Percentiles rank a stretch among this genome's conserved stretches.
Evolutionary conservation across 2,113 vertebrate genomes (phyloP).

Genomic region (Gobiocypris rarus): DNA sequence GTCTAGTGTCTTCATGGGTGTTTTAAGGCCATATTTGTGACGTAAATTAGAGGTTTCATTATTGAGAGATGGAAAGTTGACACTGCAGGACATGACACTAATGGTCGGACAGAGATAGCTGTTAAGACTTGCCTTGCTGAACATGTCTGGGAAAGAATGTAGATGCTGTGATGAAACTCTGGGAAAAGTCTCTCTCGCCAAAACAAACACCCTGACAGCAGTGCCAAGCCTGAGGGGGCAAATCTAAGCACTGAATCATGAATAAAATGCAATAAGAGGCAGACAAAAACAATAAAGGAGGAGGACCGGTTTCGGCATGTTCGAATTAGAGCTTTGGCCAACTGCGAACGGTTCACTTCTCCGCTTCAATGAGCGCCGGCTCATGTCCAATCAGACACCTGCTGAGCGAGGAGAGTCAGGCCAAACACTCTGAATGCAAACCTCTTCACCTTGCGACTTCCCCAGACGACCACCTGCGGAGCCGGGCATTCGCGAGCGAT

Average conservation of each 20-base stretch:
- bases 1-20: background rate
- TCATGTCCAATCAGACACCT: conserved; percentile 38
- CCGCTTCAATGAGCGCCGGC: background rate
- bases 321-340: conserved; percentile 36
- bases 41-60: background rate
- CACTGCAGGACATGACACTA: background rate
- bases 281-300: conserved; percentile 8
- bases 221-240: background rate
- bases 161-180: background rate
- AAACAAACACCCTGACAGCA: conserved; percentile 3
- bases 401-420: background rate
- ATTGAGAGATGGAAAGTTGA: background rate
- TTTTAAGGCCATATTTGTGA: background rate
- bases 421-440: conserved; percentile 6
- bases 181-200: background rate
- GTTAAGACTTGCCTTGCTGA: conserved; percentile 3
- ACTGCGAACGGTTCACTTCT: background rate
- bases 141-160: background rate
- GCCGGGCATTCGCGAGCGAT: background rate
- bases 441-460: conserved; percentile 20
- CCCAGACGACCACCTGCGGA: background rate
- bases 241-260: conserved; percentile 25
- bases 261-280: conserved; percentile 22
- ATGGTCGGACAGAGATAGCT: background rate
- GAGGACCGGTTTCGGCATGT: background rate